A percentile compares a stretch with the other conserved stretches of the same genome.
Conservation (phyloP, 1,140 invertebrate genomes). For the Cotesia typhae region DNA sequence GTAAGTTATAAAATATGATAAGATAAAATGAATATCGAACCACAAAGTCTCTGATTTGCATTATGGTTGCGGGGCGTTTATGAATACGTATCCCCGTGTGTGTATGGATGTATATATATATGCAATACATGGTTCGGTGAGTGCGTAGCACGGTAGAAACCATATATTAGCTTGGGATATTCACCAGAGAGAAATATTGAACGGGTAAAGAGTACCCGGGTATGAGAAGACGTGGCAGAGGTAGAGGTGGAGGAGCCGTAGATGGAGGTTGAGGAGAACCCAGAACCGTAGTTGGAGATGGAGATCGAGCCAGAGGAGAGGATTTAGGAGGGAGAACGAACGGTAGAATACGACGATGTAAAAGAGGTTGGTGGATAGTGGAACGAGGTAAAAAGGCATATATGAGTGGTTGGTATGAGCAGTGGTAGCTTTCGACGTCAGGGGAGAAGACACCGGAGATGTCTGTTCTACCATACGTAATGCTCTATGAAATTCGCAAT, state of each 20-base stretch:
- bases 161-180: constrained; percentile 62
- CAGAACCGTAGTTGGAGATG: constrained; percentile 32
- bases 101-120: background rate
- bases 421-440: no score
- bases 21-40: constrained; percentile 56
- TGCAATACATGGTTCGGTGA: constrained; percentile 39
- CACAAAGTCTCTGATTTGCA: constrained; percentile 54
- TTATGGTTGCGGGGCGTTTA: constrained; percentile 49
- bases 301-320: constrained; percentile 38
- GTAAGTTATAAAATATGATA: constrained; percentile 1
- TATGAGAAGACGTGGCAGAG: constrained; percentile 6
- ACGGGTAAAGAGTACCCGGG: constrained; percentile 42
- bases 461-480: no score
- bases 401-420: constrained; percentile 8
- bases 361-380: background rate
- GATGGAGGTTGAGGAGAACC: constrained; percentile 1
- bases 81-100: constrained; percentile 44
- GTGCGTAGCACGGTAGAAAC: constrained; percentile 53
- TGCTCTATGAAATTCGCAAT: no score
- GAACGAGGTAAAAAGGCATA: background rate
- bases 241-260: constrained; percentile 29
- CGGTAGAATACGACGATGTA: constrained; percentile 22
- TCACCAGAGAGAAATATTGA: constrained; percentile 62
- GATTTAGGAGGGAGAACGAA: constrained; percentile 23
- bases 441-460: no score